These are phyloP conservation scores for Zaprionus kolodkinae DNA, from an alignment of 1,140 invertebrate genomes.

Conservation along the genomic window DNA sequence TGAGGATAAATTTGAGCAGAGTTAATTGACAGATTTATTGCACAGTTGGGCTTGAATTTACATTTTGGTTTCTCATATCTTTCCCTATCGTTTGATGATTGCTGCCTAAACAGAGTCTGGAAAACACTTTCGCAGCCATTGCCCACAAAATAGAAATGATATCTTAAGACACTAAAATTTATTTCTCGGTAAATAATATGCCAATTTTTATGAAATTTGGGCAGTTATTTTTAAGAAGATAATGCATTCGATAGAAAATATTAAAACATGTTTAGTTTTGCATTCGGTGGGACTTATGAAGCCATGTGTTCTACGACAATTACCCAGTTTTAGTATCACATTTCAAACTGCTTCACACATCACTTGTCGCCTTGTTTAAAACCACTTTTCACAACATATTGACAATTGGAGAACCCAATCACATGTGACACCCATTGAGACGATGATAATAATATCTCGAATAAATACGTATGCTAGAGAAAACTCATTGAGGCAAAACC, in stretches of 20 bases:
- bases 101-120: no score
- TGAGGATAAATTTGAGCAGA: neutral
- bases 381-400: neutral
- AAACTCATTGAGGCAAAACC: slow-evolving; percentile 44
- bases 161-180: no score
- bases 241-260: no score
- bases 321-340: neutral
- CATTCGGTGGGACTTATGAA: no score
- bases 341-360: neutral
- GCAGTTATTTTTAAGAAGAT: no score
- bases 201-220: no score
- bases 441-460: slow-evolving; percentile 13
- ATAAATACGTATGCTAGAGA: slow-evolving; percentile 43
- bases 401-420: slow-evolving; percentile 19
- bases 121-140: no score
- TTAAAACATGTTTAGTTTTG: no score
- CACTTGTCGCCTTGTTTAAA: neutral
- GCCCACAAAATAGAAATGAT: no score
- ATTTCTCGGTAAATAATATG: no score
- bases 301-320: neutral
- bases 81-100: no score
- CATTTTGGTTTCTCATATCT: no score
- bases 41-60: neutral
- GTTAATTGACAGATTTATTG: neutral
- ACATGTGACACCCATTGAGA: slow-evolving; percentile 26